Conservation (phyloP, 2,797 vertebrate genomes). For the Petrocephalus schoutedeni region DNA sequence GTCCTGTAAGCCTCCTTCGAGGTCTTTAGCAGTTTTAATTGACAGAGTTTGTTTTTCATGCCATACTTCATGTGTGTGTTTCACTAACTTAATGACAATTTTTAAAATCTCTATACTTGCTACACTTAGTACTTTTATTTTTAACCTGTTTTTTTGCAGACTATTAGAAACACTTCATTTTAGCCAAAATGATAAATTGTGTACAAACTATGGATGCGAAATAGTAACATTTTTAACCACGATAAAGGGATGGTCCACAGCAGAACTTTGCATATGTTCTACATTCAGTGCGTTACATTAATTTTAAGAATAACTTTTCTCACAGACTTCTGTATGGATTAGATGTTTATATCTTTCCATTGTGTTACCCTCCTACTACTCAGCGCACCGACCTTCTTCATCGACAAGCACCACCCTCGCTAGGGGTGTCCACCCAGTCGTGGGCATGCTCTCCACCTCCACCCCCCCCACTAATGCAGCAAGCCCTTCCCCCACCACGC, state of each 20-base stretch:
- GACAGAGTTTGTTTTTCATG: background rate
- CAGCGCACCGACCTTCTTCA: slow-evolving; percentile 34
- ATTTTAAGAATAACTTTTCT: background rate
- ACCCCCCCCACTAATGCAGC: background rate
- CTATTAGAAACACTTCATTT: background rate
- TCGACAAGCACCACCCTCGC: background rate
- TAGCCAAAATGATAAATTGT: background rate
- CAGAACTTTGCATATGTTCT: background rate
- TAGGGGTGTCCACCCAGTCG: background rate
- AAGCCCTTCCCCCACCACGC: background rate
- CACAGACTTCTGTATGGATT: background rate
- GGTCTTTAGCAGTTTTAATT: background rate
- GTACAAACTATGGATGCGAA: background rate
- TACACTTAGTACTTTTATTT: background rate
- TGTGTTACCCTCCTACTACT: slow-evolving; percentile 21
- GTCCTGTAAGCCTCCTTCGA: background rate
- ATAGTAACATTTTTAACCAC: background rate
- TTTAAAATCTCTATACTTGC: background rate
- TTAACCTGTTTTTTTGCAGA: background rate
- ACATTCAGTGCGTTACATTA: background rate
- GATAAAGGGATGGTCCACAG: background rate
- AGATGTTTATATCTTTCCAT: background rate
- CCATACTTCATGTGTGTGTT: background rate
- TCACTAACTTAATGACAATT: background rate
- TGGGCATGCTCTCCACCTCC: slow-evolving; percentile 12